These are phyloP conservation scores for Fabriciana adippe DNA, from an alignment of 2,888 invertebrate species.

Conservation along the genomic window DNA sequence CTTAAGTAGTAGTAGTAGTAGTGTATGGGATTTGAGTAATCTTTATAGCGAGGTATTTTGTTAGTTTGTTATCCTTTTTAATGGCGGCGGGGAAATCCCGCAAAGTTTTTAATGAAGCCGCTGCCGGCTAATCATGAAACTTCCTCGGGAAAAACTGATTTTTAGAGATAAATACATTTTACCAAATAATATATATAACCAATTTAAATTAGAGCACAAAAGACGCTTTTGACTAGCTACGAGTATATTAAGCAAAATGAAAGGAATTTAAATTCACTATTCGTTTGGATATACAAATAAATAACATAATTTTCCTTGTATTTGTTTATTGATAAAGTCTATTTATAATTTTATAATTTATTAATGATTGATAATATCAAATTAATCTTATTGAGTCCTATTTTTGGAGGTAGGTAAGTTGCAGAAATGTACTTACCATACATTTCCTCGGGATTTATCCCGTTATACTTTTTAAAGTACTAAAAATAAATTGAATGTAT, in stretches of 20 bases:
- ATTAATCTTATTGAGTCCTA: no score
- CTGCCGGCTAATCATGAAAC: constrained; percentile 18
- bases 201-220: background rate
- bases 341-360: no score
- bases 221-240: background rate
- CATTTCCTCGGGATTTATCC: no score
- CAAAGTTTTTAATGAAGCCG: constrained; percentile 19
- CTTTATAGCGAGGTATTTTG: constrained; percentile 1
- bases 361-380: no score
- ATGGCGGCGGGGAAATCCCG: background rate
- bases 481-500: constrained; percentile 11
- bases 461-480: no score
- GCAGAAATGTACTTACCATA: no score
- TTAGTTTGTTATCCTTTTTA: constrained; percentile 8
- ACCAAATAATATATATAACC: background rate
- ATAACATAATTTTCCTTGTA: no score
- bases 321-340: no score
- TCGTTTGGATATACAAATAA: no score
- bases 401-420: no score
- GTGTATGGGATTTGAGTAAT: background rate
- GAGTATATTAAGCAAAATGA: background rate
- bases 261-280: no score
- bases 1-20: background rate
- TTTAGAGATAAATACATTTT: constrained; percentile 5
- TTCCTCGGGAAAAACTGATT: constrained; percentile 1